Evolutionary conservation across 2,113 vertebrate species (phyloP), one percentile per base, ranked within the genome.

Genomic region (Heliornis fulica): DNA sequence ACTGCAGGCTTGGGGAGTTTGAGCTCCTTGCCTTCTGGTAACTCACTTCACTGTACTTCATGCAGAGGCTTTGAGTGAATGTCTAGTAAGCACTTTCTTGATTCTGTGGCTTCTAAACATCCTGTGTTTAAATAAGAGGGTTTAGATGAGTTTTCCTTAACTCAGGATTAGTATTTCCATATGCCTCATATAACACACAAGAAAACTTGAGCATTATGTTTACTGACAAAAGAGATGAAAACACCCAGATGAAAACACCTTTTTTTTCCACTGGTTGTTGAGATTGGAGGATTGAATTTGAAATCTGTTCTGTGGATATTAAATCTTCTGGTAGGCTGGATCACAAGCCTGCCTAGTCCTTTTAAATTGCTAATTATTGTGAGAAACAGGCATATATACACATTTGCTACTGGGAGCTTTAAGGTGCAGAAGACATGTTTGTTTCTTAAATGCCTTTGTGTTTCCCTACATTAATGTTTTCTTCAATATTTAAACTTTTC

Each of bases 401-500:
- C 13, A 13, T 59, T 29, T 53, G 50, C 36, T 91, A 1, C 41
- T 31, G 29, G 46, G 50, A 83, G 50, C 56, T 83, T 20, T 16
- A 41, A 66, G 25, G 61, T 84, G 34, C 25, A 68, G 43, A 53
- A 86, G 51, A 68, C 38, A 86, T 16, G n/a, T 79, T 46, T 90
- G 10, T 95, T 40, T 83, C 75, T 81, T 29, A 72, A 53, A 60
- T 60, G 36, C 41, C 29, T 83, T 86, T 86, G 29, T 38, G 92
- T 90, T 89, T 60, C 50, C 5, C 31, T 34, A 1, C n/a, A 83
- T 75, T 83, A 71, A 70, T 34, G 17, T 72, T 36, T 77, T 88
- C 43, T 89, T 83, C 83, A 80, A 85, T 28, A 10, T 95, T 81
- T 94, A 22, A 84, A 90, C 64, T 87, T 95, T 80, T 95, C 46